These are phyloP conservation scores for Brachyptera putata DNA, from an alignment of 2,888 invertebrate species.

Conservation along the genomic window DNA sequence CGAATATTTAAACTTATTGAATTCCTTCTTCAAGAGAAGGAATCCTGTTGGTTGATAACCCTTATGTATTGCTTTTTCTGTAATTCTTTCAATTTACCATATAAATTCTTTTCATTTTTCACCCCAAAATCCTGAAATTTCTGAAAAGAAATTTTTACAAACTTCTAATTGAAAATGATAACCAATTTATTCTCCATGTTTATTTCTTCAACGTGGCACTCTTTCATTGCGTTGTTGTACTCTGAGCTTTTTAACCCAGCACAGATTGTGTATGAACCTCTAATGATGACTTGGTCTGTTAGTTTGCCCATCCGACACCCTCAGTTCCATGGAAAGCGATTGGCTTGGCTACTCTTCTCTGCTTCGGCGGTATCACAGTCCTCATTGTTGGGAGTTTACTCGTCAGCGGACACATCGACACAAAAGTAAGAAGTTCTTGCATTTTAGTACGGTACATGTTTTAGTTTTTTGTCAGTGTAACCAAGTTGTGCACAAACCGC, in stretches of 20 bases:
- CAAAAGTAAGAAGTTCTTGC: slow-evolving; percentile 51
- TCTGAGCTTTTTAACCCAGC: no score
- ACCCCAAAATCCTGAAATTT: no score
- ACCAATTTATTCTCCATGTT: no score
- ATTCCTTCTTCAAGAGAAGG: slow-evolving; percentile 42
- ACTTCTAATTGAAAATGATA: no score
- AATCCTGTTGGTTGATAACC: not conserved
- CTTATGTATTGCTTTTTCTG: not conserved
- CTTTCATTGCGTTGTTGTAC: no score
- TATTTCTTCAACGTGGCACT: no score
- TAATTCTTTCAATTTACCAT: no score
- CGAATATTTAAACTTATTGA: slow-evolving; percentile 56
- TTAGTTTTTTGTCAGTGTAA: no score
- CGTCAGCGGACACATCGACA: slow-evolving; percentile 73
- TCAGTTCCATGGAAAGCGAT: slow-evolving; percentile 85
- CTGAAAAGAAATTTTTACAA: no score
- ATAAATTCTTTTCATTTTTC: not conserved
- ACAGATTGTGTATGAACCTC: not conserved
- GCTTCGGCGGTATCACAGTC: slow-evolving; percentile 69
- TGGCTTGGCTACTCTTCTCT: slow-evolving; percentile 66
- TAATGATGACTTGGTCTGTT: slow-evolving; percentile 25
- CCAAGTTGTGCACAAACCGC: no score
- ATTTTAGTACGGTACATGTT: no score
- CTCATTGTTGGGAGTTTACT: slow-evolving; percentile 74
- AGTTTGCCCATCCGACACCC: slow-evolving; percentile 50